Conservation (phyloP, 2,797 vertebrate genomes). For the Gila robusta region DNA sequence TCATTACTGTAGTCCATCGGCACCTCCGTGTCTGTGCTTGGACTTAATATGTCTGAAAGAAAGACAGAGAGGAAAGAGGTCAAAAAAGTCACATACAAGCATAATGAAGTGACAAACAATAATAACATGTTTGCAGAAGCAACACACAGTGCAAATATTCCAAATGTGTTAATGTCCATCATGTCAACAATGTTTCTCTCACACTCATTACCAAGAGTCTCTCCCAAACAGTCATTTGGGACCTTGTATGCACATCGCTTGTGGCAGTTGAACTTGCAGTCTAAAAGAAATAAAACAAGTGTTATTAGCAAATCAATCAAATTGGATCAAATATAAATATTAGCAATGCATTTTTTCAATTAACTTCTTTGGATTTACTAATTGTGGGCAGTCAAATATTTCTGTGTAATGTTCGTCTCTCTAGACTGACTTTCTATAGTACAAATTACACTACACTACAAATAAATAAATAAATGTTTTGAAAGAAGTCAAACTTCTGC, state of each 20-base stretch:
- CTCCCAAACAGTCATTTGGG: constrained; percentile 91
- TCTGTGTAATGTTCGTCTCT: too few relatives aligned
- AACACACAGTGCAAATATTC: background rate
- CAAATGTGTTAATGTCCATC: background rate
- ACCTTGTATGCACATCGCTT: constrained; percentile 90
- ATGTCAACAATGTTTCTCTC: constrained; percentile 1
- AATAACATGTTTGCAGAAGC: background rate
- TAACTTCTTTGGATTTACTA: too few relatives aligned
- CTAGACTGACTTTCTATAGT: background rate
- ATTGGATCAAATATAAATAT: background rate
- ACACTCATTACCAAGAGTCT: constrained; percentile 82
- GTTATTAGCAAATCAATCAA: constrained; percentile 4
- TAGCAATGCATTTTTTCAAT: background rate
- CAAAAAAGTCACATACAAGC: background rate
- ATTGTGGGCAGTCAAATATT: too few relatives aligned
- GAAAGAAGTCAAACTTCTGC: too few relatives aligned
- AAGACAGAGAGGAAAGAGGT: background rate
- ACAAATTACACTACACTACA: background rate
- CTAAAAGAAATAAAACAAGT: constrained; percentile 67
- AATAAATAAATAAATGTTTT: too few relatives aligned
- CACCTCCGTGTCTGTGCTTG: constrained; percentile 80
- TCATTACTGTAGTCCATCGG: constrained; percentile 88
- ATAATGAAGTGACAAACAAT: background rate
- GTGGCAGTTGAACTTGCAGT: constrained; percentile 96
- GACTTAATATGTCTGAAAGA: constrained; percentile 79